Evolutionary conservation across 2,888 invertebrate genomes (phyloP).

Genomic region (Andrena fulva): DNA sequence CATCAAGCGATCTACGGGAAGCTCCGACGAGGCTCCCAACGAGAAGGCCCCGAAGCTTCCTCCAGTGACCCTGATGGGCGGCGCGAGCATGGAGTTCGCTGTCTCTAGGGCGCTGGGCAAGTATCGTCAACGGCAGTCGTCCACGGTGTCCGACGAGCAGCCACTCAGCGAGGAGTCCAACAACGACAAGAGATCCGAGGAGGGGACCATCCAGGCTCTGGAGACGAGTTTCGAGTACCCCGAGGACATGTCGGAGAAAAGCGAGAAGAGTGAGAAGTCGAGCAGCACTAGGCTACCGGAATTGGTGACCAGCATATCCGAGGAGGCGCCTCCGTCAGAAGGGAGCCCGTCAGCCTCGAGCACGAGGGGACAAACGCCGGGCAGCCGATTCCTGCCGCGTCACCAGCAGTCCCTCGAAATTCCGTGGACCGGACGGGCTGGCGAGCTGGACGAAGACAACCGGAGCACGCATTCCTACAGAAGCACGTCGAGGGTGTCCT

Average conservation of each 20-base stretch:
- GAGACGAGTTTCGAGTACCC: conserved; percentile 78
- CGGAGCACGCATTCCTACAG: conserved; percentile 95
- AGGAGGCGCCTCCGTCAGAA: conserved; percentile 87
- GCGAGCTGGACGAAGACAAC: conserved; percentile 92
- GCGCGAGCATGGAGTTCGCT: conserved; percentile 93
- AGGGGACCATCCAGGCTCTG: conserved; percentile 71
- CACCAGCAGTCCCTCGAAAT: conserved; percentile 93
- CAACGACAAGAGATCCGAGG: conserved; percentile 80
- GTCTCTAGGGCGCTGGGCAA: conserved; percentile 93
- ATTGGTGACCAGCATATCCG: conserved; percentile 83
- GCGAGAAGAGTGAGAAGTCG: conserved; percentile 79
- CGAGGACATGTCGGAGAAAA: conserved; percentile 76
- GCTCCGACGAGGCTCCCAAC: conserved; percentile 87
- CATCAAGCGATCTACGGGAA: conserved; percentile 88
- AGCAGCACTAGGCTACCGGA: conserved; percentile 78
- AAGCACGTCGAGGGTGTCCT: conserved; percentile 94
- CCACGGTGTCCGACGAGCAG: conserved; percentile 90
- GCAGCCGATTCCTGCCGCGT: conserved; percentile 87
- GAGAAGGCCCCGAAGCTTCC: conserved; percentile 85
- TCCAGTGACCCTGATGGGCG: conserved; percentile 86
- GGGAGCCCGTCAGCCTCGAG: conserved; percentile 89
- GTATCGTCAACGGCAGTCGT: conserved; percentile 91
- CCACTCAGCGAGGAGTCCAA: conserved; percentile 86
- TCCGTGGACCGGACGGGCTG: conserved; percentile 87
- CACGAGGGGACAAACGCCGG: conserved; percentile 85